These are phyloP conservation scores for Bufotes viridis DNA, from an alignment of 2,797 vertebrate genomes.

Conservation along the genomic window DNA sequence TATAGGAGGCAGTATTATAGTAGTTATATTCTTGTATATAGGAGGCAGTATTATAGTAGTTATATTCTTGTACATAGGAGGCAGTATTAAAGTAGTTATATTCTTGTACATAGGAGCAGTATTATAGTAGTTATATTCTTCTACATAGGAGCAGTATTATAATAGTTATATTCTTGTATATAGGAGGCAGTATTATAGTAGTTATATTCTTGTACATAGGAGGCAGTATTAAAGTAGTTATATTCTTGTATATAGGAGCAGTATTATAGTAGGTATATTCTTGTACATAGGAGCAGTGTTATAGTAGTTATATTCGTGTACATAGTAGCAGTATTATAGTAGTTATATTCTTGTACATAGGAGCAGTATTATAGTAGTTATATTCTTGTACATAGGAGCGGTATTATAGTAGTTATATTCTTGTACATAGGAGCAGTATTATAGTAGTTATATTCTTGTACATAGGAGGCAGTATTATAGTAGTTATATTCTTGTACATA, in stretches of 20 bases:
- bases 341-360: conserved; percentile 1
- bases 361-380: neutral
- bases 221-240: neutral
- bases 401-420: conserved; percentile 8
- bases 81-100: conserved; percentile 6
- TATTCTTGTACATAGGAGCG: neutral
- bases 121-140: neutral
- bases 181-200: neutral
- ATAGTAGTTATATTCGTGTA: conserved; percentile 17
- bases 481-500: too few relatives aligned
- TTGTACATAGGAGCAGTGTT: neutral
- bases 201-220: conserved; percentile 8
- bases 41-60: neutral
- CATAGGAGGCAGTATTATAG: neutral
- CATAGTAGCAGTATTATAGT: neutral
- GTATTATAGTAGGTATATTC: conserved; percentile 24
- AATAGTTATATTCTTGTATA: conserved; percentile 19
- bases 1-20: neutral
- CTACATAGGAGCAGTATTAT: conserved; percentile 2
- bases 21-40: conserved; percentile 1
- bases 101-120: neutral
- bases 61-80: conserved; percentile 1
- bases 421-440: neutral
- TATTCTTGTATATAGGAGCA: neutral
- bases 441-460: neutral